Conservation (phyloP, 2,113 vertebrate species). For the Corydoras sp. region DNA sequence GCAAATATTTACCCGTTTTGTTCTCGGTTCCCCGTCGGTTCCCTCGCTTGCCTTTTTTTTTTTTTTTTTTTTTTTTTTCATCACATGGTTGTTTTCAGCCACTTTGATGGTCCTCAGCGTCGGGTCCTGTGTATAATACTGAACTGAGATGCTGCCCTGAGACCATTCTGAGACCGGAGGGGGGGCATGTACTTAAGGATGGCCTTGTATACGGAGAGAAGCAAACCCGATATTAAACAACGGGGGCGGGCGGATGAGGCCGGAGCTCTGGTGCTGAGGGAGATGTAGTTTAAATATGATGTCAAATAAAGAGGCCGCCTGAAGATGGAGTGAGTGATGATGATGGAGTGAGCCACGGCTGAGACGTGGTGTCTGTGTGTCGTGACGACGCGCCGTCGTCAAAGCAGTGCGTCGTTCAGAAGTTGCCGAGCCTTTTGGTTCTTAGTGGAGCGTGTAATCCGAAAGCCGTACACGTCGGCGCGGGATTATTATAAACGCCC, state of each 20-base stretch:
- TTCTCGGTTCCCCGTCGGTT: conserved; percentile 16
- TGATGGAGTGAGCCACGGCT: no score
- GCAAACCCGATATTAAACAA: no score
- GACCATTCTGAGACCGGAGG: background rate
- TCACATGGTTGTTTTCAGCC: conserved; percentile 9
- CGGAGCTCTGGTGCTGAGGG: no score
- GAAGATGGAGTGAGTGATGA: no score
- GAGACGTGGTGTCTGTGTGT: no score
- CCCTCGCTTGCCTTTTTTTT: background rate
- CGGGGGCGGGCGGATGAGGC: no score
- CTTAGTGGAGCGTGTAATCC: conserved; percentile 23
- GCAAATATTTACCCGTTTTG: conserved; percentile 43
- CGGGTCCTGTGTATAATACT: background rate
- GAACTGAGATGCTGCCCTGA: background rate
- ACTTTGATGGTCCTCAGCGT: background rate
- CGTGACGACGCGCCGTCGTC: conserved; percentile 12
- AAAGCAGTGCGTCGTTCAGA: background rate
- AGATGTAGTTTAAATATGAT: no score
- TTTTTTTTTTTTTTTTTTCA: background rate
- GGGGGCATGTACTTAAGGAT: no score
- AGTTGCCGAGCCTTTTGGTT: conserved; percentile 10
- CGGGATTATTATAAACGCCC: conserved; percentile 3
- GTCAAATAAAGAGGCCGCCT: no score
- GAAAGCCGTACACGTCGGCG: background rate
- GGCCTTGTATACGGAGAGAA: no score